phyloP scores from a whole-genome alignment of 2,113 vertebrate species.

The Apaloderma vittatum region DNA sequence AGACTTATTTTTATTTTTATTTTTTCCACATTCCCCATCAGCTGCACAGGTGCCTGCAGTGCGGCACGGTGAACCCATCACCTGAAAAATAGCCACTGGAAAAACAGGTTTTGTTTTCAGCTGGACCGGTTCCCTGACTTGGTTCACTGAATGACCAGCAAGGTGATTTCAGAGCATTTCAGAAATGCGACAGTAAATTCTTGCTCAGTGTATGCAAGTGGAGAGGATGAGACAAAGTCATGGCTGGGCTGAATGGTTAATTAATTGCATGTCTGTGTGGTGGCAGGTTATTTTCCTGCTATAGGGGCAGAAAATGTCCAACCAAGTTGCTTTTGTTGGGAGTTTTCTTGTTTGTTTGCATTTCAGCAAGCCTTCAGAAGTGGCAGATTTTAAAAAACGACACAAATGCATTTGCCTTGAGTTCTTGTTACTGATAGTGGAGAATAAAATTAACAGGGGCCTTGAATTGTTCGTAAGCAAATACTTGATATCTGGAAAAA shows the following conservation, averaged over 20 bases:
- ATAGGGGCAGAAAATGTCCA: background rate
- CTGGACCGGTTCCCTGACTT: background rate
- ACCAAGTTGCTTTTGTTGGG: background rate
- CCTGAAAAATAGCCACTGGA: background rate
- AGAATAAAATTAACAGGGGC: background rate
- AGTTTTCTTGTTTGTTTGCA: background rate
- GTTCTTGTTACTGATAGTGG: background rate
- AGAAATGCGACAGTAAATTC: background rate
- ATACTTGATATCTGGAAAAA: background rate
- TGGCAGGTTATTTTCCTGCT: background rate
- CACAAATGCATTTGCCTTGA: background rate
- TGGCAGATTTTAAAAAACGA: background rate
- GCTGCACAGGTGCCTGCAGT: background rate
- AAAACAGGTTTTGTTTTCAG: background rate
- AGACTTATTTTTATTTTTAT: background rate
- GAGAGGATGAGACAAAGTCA: background rate
- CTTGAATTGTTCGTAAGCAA: background rate
- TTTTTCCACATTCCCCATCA: background rate
- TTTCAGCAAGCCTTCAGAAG: background rate
- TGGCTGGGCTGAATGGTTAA: background rate
- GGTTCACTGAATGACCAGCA: background rate
- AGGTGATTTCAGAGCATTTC: background rate
- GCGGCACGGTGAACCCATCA: background rate
- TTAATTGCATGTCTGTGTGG: rapidly evolving
- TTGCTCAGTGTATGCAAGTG: background rate